These are phyloP conservation scores for Escarpia spicata DNA, from an alignment of 2,888 invertebrate species.

Conservation along the genomic window DNA sequence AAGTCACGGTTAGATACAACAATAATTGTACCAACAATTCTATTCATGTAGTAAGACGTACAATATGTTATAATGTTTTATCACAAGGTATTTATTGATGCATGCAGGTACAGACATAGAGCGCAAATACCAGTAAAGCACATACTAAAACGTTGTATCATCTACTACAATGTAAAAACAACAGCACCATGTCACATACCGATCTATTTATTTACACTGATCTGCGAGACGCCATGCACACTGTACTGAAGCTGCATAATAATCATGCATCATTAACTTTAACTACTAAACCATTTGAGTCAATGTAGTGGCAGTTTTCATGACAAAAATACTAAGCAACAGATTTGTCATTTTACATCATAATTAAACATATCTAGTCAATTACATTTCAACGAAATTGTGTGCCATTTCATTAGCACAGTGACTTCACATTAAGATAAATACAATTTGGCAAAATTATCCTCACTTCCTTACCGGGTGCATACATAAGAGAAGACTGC, in stretches of 20 bases:
- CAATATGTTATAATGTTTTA: background rate
- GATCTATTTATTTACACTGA: background rate
- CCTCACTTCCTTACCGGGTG: background rate
- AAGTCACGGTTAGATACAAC: background rate
- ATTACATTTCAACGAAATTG: background rate
- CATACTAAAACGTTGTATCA: background rate
- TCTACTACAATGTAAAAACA: background rate
- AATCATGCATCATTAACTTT: background rate
- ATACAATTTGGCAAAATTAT: background rate
- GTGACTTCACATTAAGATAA: background rate
- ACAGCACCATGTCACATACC: background rate
- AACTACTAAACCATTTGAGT: background rate
- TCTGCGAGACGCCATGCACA: background rate
- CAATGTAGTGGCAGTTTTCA: constrained; percentile 8
- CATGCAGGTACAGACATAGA: background rate
- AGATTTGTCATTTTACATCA: background rate
- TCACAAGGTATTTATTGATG: background rate
- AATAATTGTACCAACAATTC: background rate
- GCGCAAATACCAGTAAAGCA: background rate
- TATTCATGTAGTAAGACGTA: background rate
- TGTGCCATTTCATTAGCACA: background rate
- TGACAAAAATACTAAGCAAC: background rate
- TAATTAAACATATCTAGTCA: background rate
- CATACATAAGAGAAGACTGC: background rate
- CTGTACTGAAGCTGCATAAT: constrained; percentile 5